A percentile compares a stretch with the other conserved stretches of the same genome.
These are phyloP conservation scores for Ennomos fuscantarius DNA, from an alignment of 2,888 invertebrate species.

Conservation along the genomic window DNA sequence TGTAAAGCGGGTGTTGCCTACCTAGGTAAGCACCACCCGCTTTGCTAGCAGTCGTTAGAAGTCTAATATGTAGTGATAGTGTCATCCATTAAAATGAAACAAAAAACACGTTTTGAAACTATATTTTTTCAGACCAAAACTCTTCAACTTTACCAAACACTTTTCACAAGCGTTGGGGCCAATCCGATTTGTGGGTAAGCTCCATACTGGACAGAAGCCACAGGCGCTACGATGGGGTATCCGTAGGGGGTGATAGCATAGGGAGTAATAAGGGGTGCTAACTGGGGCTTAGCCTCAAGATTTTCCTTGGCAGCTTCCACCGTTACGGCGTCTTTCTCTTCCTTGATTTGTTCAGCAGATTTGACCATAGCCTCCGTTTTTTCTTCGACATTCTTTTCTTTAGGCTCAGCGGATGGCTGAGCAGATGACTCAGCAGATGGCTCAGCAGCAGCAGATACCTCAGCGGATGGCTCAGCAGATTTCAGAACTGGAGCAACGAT, in stretches of 20 bases:
- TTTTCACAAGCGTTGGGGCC: constrained; percentile 18
- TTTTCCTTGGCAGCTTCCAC: constrained; percentile 42
- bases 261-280: constrained; percentile 17
- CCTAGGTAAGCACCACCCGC: too few relatives aligned
- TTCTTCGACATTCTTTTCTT: constrained; percentile 44
- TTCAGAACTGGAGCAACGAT: constrained; percentile 31
- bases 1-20: too few relatives aligned
- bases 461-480: constrained; percentile 2
- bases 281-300: constrained; percentile 25
- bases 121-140: constrained; percentile 18
- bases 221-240: constrained; percentile 28
- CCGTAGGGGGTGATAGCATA: constrained; percentile 18
- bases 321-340: constrained; percentile 35
- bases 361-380: constrained; percentile 45
- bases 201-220: constrained; percentile 11
- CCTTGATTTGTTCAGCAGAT: constrained; percentile 30
- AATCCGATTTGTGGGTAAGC: constrained; percentile 14
- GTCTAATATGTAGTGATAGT: too few relatives aligned
- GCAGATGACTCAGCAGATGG: too few relatives aligned
- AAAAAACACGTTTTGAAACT: constrained; percentile 4
- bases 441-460: too few relatives aligned
- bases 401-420: constrained; percentile 18
- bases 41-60: too few relatives aligned
- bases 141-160: constrained; percentile 18
- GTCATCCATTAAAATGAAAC: background rate